Percentiles rank a stretch among this genome's conserved stretches.
phyloP scores from a whole-genome alignment of 2,888 invertebrate species.

The Macaria liturata region DNA sequence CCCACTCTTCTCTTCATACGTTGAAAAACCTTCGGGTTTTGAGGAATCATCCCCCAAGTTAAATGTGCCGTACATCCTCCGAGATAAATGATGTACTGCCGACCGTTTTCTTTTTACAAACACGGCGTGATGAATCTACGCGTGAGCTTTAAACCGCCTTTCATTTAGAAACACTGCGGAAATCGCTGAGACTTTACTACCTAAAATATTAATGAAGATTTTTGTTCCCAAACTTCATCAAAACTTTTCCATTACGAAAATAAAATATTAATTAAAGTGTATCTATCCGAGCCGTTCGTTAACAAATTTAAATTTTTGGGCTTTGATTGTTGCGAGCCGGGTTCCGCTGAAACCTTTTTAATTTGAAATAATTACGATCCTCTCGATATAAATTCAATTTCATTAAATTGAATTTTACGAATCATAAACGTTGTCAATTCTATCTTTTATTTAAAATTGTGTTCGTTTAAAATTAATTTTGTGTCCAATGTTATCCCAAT shows the following conservation, averaged over 20 bases:
- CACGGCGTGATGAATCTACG: constrained; percentile 14
- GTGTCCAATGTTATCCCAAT: neutral
- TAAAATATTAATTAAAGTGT: constrained; percentile 37
- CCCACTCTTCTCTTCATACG: constrained; percentile 66
- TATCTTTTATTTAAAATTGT: constrained; percentile 35
- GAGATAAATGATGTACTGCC: constrained; percentile 39
- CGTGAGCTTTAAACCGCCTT: constrained; percentile 21
- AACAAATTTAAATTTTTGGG: constrained; percentile 31
- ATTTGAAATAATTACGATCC: constrained; percentile 31
- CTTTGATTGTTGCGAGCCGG: constrained; percentile 32
- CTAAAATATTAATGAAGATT: constrained; percentile 3
- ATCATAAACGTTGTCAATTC: constrained; percentile 33
- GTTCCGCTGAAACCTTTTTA: constrained; percentile 29
- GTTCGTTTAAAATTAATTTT: constrained; percentile 18
- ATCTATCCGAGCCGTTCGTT: constrained; percentile 30
- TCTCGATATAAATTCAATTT: constrained; percentile 40
- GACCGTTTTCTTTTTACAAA: constrained; percentile 33
- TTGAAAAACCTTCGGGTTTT: constrained; percentile 66
- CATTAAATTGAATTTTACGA: constrained; percentile 43
- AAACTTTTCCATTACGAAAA: constrained; percentile 33
- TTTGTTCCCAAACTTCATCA: constrained; percentile 26
- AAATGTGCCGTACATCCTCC: constrained; percentile 45
- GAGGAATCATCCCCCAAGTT: constrained; percentile 47
- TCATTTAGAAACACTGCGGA: constrained; percentile 10
- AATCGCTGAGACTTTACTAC: neutral